Conservation (phyloP, 2,797 vertebrate species). For the Poecile montanus region DNA sequence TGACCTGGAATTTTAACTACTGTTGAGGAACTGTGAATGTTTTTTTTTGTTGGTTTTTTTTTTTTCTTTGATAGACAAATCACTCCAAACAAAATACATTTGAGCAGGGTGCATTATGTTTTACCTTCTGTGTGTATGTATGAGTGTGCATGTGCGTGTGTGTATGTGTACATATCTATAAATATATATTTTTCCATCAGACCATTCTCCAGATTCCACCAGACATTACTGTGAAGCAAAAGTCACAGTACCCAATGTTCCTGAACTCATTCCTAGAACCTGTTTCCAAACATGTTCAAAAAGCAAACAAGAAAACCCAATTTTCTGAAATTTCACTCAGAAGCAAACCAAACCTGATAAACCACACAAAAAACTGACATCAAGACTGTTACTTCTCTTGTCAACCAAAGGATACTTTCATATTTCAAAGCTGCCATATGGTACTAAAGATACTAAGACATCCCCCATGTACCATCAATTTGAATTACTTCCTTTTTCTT, state of each 20-base stretch:
- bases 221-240: constrained; percentile 58
- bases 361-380: neutral
- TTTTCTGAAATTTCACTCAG: neutral
- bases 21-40: constrained; percentile 81
- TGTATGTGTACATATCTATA: constrained; percentile 47
- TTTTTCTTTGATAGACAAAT: constrained; percentile 75
- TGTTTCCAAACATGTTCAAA: constrained; percentile 41
- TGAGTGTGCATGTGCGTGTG: constrained; percentile 23
- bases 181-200: constrained; percentile 43
- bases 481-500: constrained; percentile 26
- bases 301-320: constrained; percentile 8
- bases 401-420: constrained; percentile 75
- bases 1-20: constrained; percentile 81
- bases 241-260: constrained; percentile 35
- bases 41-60: neutral
- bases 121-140: constrained; percentile 44
- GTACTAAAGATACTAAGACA: constrained; percentile 75
- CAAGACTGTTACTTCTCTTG: constrained; percentile 61
- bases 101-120: constrained; percentile 74
- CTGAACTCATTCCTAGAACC: constrained; percentile 29
- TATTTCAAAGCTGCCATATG: constrained; percentile 72
- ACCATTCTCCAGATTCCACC: constrained; percentile 21
- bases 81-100: constrained; percentile 77
- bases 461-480: constrained; percentile 39
- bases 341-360: constrained; percentile 4